Evolutionary conservation across 2,888 invertebrate genomes (phyloP).

Genomic region (Ariolimax columbianus): DNA sequence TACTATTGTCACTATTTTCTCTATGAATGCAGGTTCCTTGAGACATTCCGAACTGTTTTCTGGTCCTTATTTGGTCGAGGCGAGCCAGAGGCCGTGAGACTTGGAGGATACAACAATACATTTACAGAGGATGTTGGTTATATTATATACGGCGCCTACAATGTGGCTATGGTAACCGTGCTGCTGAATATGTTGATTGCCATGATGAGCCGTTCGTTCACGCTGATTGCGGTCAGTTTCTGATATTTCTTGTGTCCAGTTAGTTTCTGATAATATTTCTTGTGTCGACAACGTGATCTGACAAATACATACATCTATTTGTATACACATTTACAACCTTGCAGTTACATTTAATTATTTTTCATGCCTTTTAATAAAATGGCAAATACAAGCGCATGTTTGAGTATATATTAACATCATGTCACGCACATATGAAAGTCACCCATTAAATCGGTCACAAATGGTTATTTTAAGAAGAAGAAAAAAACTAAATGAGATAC

Average conservation of each 20-base stretch:
- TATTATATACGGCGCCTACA: constrained; percentile 80
- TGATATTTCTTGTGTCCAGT: not conserved
- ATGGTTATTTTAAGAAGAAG: no score
- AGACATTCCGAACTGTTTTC: constrained; percentile 75
- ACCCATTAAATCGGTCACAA: no score
- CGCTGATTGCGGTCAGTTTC: constrained; percentile 80
- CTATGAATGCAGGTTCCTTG: constrained; percentile 62
- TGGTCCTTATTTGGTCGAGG: constrained; percentile 77
- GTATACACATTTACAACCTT: no score
- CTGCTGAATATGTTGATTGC: constrained; percentile 85
- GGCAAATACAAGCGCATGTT: no score
- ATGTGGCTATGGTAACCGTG: constrained; percentile 80
- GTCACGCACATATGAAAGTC: no score
- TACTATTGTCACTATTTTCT: no score
- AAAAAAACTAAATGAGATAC: no score
- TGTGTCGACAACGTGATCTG: no score
- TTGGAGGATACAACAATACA: constrained; percentile 75
- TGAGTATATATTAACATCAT: no score
- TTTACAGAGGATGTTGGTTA: constrained; percentile 80
- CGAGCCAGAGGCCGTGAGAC: constrained; percentile 75
- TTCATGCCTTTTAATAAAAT: no score
- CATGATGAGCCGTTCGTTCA: constrained; percentile 85
- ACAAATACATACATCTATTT: no score
- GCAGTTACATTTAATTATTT: no score
- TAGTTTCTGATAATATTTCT: not conserved